A percentile compares a stretch with the other conserved stretches of the same genome.
Evolutionary conservation across 1,140 invertebrate species (phyloP).

Genomic region (Ceratina japonica): DNA sequence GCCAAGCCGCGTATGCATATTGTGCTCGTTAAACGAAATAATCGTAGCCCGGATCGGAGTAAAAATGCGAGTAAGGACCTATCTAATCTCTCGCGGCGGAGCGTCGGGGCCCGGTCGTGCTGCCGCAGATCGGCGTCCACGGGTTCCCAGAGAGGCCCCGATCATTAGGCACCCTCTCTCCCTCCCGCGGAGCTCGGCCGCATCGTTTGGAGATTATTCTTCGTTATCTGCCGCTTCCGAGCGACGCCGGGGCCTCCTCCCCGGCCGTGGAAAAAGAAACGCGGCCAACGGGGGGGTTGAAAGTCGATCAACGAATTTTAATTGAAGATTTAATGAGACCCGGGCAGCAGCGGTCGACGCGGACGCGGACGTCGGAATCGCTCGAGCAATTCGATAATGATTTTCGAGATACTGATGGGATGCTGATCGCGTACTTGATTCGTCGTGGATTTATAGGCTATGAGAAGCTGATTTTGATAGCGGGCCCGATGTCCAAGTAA

Average conservation of each 20-base stretch:
- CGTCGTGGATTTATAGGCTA: neutral
- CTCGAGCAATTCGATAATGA: slow-evolving; percentile 29
- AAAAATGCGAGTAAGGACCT: slow-evolving; percentile 61
- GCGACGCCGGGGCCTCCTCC: neutral
- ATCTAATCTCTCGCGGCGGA: slow-evolving; percentile 65
- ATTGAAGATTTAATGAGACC: slow-evolving; percentile 40
- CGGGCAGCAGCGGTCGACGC: neutral
- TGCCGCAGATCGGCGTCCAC: slow-evolving; percentile 2
- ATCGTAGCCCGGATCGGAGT: slow-evolving; percentile 64
- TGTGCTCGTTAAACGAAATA: slow-evolving; percentile 66
- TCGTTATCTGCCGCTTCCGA: slow-evolving; percentile 29
- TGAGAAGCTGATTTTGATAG: neutral
- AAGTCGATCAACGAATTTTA: slow-evolving; percentile 42
- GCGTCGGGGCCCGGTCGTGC: neutral
- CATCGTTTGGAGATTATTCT: slow-evolving; percentile 1
- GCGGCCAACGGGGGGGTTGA: neutral
- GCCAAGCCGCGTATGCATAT: slow-evolving; percentile 54
- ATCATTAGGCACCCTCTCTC: slow-evolving; percentile 40
- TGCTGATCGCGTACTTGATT: slow-evolving; percentile 15
- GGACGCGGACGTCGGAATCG: neutral
- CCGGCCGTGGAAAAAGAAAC: neutral
- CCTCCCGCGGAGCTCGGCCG: neutral
- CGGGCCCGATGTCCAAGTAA: too few relatives aligned
- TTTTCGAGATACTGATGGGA: slow-evolving; percentile 5
- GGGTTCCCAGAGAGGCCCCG: slow-evolving; percentile 11